phyloP scores from a whole-genome alignment of 2,113 vertebrate species.

The Blennius ocellaris region DNA sequence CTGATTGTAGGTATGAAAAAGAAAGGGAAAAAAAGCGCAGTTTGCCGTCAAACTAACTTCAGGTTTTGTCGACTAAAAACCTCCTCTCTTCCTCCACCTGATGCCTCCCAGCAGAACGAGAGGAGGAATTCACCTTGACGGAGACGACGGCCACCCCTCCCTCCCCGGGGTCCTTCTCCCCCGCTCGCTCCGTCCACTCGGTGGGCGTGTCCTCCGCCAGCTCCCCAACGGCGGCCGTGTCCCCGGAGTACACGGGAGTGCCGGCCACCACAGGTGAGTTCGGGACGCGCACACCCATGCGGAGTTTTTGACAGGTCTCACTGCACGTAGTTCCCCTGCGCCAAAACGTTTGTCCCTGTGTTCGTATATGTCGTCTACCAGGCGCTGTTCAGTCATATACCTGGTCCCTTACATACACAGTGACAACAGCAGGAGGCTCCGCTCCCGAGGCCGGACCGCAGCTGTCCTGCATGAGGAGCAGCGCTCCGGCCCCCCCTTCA shows the following conservation, averaged over 20 bases:
- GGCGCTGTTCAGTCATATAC: constrained; percentile 99
- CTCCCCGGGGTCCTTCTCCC: constrained; percentile 92
- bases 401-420: constrained; percentile 99
- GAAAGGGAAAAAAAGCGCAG: background rate
- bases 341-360: constrained; percentile 75
- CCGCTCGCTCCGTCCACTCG: constrained; percentile 90
- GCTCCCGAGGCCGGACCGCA: constrained; percentile 91
- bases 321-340: constrained; percentile 48
- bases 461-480: constrained; percentile 93
- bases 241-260: constrained; percentile 89
- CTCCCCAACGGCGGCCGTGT: constrained; percentile 90
- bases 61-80: background rate
- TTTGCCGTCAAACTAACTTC: background rate
- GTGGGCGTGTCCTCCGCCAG: constrained; percentile 87
- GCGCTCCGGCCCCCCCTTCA: constrained; percentile 86
- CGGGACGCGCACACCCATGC: constrained; percentile 1
- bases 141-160: constrained; percentile 88
- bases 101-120: constrained; percentile 83
- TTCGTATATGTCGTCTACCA: constrained; percentile 84
- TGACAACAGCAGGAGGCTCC: constrained; percentile 94
- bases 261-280: constrained; percentile 90
- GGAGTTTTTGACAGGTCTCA: constrained; percentile 17
- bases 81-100: background rate
- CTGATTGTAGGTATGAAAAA: no score
- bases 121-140: constrained; percentile 87